phyloP scores from a whole-genome alignment of 2,888 invertebrate species.

The Cheilosia variabilis region DNA sequence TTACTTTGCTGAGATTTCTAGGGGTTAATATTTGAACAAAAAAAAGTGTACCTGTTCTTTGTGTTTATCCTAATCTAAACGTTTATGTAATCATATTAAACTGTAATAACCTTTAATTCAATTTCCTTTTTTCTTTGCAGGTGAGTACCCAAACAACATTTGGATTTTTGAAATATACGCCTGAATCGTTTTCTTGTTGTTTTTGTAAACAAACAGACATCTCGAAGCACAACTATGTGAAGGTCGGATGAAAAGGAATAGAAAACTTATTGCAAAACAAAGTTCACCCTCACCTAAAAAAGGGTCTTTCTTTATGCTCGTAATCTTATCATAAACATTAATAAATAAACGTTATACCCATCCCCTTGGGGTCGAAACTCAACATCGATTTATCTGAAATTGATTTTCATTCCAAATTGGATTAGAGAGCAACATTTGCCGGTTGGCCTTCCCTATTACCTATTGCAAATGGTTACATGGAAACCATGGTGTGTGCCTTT shows the following conservation, averaged over 20 bases:
- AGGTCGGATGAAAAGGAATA: constrained; percentile 1
- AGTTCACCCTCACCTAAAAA: constrained; percentile 11
- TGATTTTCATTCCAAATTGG: constrained; percentile 39
- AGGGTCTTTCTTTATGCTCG: neutral
- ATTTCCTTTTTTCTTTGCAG: constrained; percentile 24
- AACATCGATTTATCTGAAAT: constrained; percentile 35
- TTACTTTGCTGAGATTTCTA: too few relatives aligned
- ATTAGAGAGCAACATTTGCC: constrained; percentile 21
- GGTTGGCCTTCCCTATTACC: constrained; percentile 4
- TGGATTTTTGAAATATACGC: neutral
- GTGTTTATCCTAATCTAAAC: too few relatives aligned
- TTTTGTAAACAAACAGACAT: neutral
- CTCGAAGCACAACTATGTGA: constrained; percentile 9
- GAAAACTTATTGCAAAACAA: neutral
- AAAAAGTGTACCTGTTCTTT: too few relatives aligned
- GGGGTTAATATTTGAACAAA: too few relatives aligned
- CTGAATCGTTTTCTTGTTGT: neutral
- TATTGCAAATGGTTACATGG: neutral
- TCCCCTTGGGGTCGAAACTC: neutral
- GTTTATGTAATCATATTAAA: too few relatives aligned
- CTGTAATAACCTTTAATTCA: neutral
- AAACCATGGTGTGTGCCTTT: neutral
- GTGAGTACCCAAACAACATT: constrained; percentile 29
- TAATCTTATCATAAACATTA: neutral
- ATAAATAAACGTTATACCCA: neutral